Conservation (phyloP, 2,113 vertebrate species). For the Diphyllodes magnificus region DNA sequence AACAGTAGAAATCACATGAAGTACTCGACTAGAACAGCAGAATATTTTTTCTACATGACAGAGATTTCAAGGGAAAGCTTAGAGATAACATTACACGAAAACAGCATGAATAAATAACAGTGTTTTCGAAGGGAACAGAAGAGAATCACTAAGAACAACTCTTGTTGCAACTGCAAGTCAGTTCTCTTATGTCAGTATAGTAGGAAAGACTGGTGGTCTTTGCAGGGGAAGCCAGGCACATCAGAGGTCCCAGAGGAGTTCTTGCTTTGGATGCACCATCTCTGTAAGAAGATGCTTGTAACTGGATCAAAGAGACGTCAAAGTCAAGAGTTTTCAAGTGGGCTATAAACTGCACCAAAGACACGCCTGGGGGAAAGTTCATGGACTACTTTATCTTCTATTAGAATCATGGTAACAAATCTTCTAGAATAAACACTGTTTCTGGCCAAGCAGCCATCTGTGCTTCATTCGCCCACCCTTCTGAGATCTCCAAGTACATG, state of each 20-base stretch:
- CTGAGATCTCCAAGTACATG: not conserved
- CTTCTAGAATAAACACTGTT: slow-evolving; percentile 23
- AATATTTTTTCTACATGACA: not conserved
- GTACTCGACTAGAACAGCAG: not conserved
- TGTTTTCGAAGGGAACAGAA: not conserved
- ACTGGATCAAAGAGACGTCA: not conserved
- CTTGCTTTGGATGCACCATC: not conserved
- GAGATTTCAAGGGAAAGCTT: not conserved
- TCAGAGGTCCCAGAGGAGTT: not conserved
- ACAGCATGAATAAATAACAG: not conserved
- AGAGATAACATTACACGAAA: not conserved
- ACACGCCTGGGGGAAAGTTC: not conserved
- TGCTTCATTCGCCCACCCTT: not conserved
- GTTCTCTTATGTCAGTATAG: not conserved
- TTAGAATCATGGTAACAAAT: not conserved
- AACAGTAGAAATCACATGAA: not conserved
- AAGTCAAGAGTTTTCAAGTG: not conserved
- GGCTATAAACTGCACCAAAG: not conserved
- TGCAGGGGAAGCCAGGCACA: not conserved
- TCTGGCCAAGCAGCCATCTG: slow-evolving; percentile 33
- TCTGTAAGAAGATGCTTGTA: not conserved
- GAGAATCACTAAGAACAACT: not conserved
- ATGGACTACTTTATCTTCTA: not conserved
- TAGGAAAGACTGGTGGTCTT: not conserved
- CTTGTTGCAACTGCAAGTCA: not conserved